Evolutionary conservation across 2,888 invertebrate genomes (phyloP), one percentile per base, ranked within the genome.

Genomic region (Petrolisthes manimaculis): DNA sequence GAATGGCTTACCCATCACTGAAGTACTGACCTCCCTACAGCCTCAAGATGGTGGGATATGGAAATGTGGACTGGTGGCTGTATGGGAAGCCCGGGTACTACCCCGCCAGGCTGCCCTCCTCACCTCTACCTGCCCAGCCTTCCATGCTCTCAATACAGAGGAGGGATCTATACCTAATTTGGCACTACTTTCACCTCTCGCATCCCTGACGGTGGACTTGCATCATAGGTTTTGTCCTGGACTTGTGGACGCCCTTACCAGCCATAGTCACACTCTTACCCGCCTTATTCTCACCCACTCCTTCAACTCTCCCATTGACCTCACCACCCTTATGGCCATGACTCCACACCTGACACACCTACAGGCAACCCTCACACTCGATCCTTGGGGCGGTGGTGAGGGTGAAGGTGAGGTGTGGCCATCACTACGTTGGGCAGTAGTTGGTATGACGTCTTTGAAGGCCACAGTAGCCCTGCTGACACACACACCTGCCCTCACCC

Each of bases 301-400:
- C 80, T 55, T 85, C 67, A 88, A 86, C 69, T 74, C 83, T 51
- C 61, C 14, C 9, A 53, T 90, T 5, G 84, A 90, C 67, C 8
- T 90, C 8, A 37, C 80, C 14, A 56, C 71, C 71, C 56, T 90
- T 12, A 69, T 88, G 56, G 83, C 75, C 51, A 53, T 71, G 18
- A 83, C 88, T 0, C 90, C 90, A 12, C 85, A 88, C 14, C 78
- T 90, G 18, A 83, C 81, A 37, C 53, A 80, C 18, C 18, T 90
- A 24, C 55, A 83, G 55, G 67, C 80, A 6, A 51, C 69, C 67
- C 61, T 90, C 1, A 53, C 74, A 75, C 5, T 88, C 6, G 79
- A 79, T 5, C 69, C 88, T 18, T 79, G 77, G 53, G 69, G 37
- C 8, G 80, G 53, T 9, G n/a, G 55, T 24, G n/a, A 74, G 37